phyloP scores from a whole-genome alignment of 2,888 invertebrate genomes.

The Eristalis pertinax region DNA sequence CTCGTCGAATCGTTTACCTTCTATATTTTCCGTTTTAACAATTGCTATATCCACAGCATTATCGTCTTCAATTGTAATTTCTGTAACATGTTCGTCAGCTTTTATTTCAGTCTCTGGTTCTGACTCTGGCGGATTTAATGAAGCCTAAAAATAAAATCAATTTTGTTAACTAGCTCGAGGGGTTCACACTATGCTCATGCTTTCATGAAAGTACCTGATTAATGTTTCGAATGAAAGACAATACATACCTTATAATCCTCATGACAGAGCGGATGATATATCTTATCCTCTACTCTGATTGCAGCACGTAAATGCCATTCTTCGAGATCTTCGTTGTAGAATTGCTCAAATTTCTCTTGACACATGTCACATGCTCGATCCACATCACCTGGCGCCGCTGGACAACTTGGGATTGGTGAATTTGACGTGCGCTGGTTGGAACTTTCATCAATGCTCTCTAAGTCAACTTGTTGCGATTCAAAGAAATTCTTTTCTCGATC shows the following conservation, averaged over 20 bases:
- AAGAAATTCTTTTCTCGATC: constrained; percentile 95
- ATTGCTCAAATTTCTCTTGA: constrained; percentile 95
- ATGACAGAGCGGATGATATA: constrained; percentile 95
- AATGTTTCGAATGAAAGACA: neutral
- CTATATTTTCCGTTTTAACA: constrained; percentile 76
- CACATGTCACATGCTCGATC: constrained; percentile 92
- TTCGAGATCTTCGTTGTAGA: constrained; percentile 98
- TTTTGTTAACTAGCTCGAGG: neutral
- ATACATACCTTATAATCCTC: constrained; percentile 89
- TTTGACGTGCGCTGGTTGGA: constrained; percentile 83
- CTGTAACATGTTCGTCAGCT: constrained; percentile 49
- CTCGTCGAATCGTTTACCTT: constrained; percentile 62
- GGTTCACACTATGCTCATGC: too few relatives aligned
- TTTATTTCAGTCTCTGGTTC: constrained; percentile 36
- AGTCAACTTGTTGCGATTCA: constrained; percentile 86
- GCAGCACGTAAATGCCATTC: constrained; percentile 97
- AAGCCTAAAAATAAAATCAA: constrained; percentile 72
- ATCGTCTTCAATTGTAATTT: constrained; percentile 77
- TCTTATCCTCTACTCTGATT: constrained; percentile 87
- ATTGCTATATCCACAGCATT: constrained; percentile 79
- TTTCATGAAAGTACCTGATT: neutral
- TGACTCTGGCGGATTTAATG: constrained; percentile 77
- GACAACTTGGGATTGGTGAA: constrained; percentile 86
- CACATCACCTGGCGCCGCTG: constrained; percentile 86
- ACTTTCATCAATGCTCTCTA: constrained; percentile 83